Evolutionary conservation across 2,797 vertebrate species (phyloP).

Genomic region (Pelodytes ibericus): DNA sequence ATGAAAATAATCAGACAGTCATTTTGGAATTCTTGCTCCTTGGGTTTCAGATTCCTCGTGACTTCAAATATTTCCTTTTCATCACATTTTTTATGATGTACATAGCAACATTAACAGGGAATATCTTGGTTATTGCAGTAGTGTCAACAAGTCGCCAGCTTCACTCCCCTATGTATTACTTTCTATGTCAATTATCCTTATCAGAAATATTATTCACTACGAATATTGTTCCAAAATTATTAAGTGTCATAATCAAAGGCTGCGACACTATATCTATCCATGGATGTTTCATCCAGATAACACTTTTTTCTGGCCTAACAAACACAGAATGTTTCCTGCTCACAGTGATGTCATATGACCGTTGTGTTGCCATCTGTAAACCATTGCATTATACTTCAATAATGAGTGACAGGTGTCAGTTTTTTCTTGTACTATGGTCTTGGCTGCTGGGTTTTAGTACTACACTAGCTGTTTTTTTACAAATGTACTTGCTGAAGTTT

Average conservation of each 20-base stretch:
- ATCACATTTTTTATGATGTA: not conserved
- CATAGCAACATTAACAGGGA: slow-evolving; percentile 3
- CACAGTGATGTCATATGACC: slow-evolving; percentile 22
- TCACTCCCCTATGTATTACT: slow-evolving; percentile 17
- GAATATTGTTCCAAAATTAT: slow-evolving; percentile 9
- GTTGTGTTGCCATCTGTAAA: slow-evolving; percentile 10
- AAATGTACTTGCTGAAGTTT: not conserved
- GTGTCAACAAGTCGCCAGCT: not conserved
- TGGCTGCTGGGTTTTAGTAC: not conserved
- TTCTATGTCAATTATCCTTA: slow-evolving; percentile 7
- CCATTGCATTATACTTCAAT: slow-evolving; percentile 12
- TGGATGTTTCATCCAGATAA: not conserved
- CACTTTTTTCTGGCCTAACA: not conserved
- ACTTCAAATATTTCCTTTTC: not conserved
- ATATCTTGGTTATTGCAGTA: not conserved
- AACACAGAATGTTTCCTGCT: slow-evolving; percentile 9
- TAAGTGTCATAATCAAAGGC: not conserved
- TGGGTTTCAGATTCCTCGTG: not conserved
- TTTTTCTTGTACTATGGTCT: not conserved
- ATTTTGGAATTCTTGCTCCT: not conserved
- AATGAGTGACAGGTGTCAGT: not conserved
- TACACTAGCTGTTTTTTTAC: not conserved
- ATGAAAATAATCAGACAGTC: slow-evolving; percentile 6
- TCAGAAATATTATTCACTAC: slow-evolving; percentile 4
- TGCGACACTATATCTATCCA: not conserved